Evolutionary conservation across 1,140 invertebrate genomes (phyloP).

Genomic region (Ostrea edulis): DNA sequence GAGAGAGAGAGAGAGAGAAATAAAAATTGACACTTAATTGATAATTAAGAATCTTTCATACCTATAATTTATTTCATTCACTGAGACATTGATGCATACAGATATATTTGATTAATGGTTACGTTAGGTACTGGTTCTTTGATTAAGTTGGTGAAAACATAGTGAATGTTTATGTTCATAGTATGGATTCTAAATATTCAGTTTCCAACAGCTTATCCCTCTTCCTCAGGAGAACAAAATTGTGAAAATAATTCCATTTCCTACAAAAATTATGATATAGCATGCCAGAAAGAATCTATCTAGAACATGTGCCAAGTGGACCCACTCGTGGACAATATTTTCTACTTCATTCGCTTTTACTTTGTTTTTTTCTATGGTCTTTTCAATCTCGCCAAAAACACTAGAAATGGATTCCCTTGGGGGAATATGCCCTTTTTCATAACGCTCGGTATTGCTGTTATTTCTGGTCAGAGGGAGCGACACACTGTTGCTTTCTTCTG

Average conservation of each 20-base stretch:
- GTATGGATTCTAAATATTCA: too few species aligned
- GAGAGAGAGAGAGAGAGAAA: too few species aligned
- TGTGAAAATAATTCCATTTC: not conserved
- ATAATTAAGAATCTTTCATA: too few species aligned
- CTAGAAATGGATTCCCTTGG: not conserved
- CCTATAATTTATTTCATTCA: too few species aligned
- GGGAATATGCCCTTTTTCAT: not conserved
- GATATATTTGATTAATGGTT: too few species aligned
- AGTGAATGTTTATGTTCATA: too few species aligned
- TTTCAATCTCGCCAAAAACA: not conserved
- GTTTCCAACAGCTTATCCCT: too few species aligned
- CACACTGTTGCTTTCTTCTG: not conserved
- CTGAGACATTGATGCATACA: too few species aligned
- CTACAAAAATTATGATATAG: not conserved
- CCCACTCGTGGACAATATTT: not conserved
- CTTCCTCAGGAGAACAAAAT: not conserved
- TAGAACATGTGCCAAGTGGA: constrained; percentile 6
- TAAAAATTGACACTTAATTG: too few species aligned
- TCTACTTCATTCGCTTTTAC: not conserved
- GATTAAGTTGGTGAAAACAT: too few species aligned
- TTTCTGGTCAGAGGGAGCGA: not conserved
- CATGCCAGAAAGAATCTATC: not conserved
- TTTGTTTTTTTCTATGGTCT: not conserved
- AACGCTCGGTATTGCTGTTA: not conserved
- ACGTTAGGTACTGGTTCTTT: too few species aligned